Base-by-base conservation (phyloP, 2,888 invertebrate genomes). In the Labia minor region DNA sequence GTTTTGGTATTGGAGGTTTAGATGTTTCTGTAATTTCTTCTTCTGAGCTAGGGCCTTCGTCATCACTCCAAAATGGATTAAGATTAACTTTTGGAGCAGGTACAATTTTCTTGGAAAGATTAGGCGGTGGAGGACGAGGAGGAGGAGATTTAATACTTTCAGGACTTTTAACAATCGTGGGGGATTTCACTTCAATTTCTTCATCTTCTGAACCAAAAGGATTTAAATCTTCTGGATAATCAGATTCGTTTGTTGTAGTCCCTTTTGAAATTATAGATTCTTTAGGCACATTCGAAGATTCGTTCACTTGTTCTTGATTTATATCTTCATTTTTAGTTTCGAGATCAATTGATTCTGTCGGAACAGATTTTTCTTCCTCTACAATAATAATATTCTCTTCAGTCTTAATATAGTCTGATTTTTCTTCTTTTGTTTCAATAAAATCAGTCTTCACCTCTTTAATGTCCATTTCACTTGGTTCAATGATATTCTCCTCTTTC, bases 161-260 rank as follows among this genome's bases (percentile, higher is more conserved):
- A 77, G 79, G 18, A 81, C n/a, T n/a, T 49, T 11, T 49, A 8
- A n/a, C n/a, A 49, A 8, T 33, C n/a, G 3, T 80, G 8, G 76
- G 75, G 67, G 18, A 61, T 61, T 70, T 70, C 66, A 70, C 73
- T 61, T 72, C 78, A 69, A 73, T 75, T n/a, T 75, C 75, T 19
- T 79, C 79, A 64, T 81, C 80, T 65, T 89, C 89, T 71, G 87
- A 87, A 37, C 83, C 86, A 78, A 94, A 94, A 3, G 93, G 93
- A 81, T 94, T 93, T 70, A 92, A 80, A 74, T 89, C 85, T 70
- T 85, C 85, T 0, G 93, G 93, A 79, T 93, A 92, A 64, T 73
- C 69, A 11, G 70, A 65, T 63, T 72, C n/a, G 3, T 16, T 16
- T 49, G 14, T 16, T 49, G 14, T 49, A n/a, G 16, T 49, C 16